These are phyloP conservation scores for Oegoconia quadripuncta DNA, from an alignment of 2,888 invertebrate species.

Conservation along the genomic window DNA sequence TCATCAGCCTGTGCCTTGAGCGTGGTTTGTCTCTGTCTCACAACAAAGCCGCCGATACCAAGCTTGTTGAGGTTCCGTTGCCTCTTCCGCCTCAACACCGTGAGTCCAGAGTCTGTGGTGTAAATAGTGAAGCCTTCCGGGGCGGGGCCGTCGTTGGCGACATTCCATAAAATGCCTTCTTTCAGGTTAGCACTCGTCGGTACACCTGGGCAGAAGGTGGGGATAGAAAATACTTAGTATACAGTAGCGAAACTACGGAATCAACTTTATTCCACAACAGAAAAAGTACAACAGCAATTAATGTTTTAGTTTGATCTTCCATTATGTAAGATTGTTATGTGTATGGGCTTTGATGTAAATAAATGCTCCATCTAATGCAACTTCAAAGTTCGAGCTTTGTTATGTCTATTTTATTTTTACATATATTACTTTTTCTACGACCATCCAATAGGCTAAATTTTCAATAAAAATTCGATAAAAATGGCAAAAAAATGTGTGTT, in stretches of 20 bases:
- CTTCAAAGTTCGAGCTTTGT: too few relatives aligned
- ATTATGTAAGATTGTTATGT: too few relatives aligned
- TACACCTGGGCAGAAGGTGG: conserved; percentile 27
- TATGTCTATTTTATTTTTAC: too few relatives aligned
- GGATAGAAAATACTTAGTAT: neutral
- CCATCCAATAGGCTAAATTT: too few relatives aligned
- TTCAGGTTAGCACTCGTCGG: conserved; percentile 76
- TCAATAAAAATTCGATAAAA: too few relatives aligned
- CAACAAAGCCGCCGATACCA: conserved; percentile 93
- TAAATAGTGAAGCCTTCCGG: conserved; percentile 91
- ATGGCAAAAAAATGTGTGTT: too few relatives aligned
- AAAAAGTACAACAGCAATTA: too few relatives aligned
- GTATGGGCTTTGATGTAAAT: too few relatives aligned
- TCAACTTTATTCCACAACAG: too few relatives aligned
- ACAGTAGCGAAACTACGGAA: neutral
- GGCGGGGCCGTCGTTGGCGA: conserved; percentile 86
- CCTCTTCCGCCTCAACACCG: conserved; percentile 88
- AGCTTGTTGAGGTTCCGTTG: conserved; percentile 93
- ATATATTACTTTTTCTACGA: too few relatives aligned
- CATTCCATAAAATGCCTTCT: conserved; percentile 91
- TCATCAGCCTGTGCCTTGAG: conserved; percentile 55
- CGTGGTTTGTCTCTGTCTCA: conserved; percentile 81
- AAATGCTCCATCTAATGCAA: too few relatives aligned
- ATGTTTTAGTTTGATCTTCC: too few relatives aligned
- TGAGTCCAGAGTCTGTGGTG: conserved; percentile 89